Evolutionary conservation across 2,888 invertebrate genomes (phyloP), one percentile per base, ranked within the genome.

Genomic region (Eristalis tenax): DNA sequence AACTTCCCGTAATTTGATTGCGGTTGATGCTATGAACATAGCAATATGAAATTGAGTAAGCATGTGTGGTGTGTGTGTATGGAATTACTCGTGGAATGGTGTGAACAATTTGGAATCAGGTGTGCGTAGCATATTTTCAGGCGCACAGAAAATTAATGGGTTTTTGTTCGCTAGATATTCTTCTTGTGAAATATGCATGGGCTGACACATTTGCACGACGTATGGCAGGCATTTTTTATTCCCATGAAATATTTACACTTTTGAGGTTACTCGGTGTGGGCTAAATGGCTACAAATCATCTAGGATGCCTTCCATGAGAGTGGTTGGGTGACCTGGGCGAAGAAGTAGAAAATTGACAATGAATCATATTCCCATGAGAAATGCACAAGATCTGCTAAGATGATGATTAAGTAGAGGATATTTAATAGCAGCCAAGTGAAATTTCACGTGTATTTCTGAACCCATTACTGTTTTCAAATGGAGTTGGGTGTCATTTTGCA

Each of bases 251-350:
- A 56, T 63, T 63, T 63, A n/a, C 50, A 64, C 64, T 43, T 65
- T 74, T 65, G 22, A 32, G 73, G 73, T 57, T 73, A 18, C 15
- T 73, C 50, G 13, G 26, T 40, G 57, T 70, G 28, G 8, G 32
- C 35, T 74, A 56, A 74, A 50, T 38, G 56, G 50, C 35, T 56
- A 74, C 74, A 64, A 64, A 74, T 74, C 56, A 35, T n/a, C 43
- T 63, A 1, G 10, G 70, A 13, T 22, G 15, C 40, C 11, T 38
- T 26, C 8, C 8, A 0, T 32, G 32, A 32, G 32, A 32, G n/a
- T n/a, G 22, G 59, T 4, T 26, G n/a, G 8, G n/a, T 18, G 18
- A 50, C 6, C 50, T 50, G 50, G n/a, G 18, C 18, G 18, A 18
- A n/a, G n/a, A n/a, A n/a, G 43, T 4, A 43, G 38, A 13, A 38